These are phyloP conservation scores for Paramormyrops hopkinsi DNA, from an alignment of 2,797 vertebrate genomes.

Conservation along the genomic window DNA sequence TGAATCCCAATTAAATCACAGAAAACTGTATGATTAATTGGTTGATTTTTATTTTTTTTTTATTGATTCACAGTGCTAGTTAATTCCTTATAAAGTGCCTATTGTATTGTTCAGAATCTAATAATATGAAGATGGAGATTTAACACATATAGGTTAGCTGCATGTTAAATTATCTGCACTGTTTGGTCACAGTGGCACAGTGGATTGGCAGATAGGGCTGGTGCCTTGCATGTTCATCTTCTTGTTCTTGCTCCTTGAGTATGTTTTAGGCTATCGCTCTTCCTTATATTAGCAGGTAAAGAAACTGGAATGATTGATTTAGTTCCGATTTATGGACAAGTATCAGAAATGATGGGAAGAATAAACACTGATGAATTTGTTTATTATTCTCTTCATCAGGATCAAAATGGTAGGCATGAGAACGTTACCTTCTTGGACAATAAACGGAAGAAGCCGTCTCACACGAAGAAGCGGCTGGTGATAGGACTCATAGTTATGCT, in stretches of 20 bases:
- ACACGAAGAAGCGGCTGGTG: constrained; percentile 32
- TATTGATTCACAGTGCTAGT: neutral
- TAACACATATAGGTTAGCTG: neutral
- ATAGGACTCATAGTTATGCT: constrained; percentile 48
- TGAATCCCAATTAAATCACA: neutral
- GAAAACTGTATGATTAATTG: neutral
- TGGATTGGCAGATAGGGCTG: neutral
- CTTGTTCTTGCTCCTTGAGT: neutral
- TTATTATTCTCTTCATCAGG: constrained; percentile 30
- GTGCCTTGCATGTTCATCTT: neutral
- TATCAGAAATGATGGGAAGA: neutral
- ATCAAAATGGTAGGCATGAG: constrained; percentile 42
- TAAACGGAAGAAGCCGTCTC: constrained; percentile 44
- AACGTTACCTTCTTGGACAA: constrained; percentile 48
- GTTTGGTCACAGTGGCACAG: neutral
- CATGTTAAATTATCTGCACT: neutral
- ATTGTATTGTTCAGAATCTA: neutral
- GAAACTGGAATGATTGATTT: neutral
- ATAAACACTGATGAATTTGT: neutral
- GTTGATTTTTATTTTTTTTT: neutral
- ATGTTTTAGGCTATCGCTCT: neutral
- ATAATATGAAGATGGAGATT: neutral
- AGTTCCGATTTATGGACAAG: neutral
- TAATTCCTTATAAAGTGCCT: neutral
- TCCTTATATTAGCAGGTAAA: neutral